Evolutionary conservation across 2,113 vertebrate genomes (phyloP).

Genomic region (Misgurnus anguillicaudatus): DNA sequence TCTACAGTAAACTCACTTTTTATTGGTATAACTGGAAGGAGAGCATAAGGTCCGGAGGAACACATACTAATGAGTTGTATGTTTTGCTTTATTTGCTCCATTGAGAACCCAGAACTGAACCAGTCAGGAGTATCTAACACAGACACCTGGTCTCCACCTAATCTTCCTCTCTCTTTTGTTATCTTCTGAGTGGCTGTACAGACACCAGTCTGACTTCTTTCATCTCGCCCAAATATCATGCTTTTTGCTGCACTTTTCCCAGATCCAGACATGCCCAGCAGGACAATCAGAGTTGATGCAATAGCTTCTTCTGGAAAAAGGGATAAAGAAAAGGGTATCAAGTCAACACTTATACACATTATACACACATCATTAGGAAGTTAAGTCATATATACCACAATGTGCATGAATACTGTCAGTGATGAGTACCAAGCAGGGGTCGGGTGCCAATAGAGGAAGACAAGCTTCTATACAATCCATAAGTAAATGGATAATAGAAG

Average conservation of each 20-base stretch:
- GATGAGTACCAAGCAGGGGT: no score
- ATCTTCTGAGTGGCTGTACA: conserved; percentile 27
- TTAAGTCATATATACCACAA: no score
- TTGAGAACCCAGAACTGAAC: background rate
- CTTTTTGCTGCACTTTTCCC: background rate
- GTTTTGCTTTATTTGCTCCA: background rate
- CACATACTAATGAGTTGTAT: conserved; percentile 4
- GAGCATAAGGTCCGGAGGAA: conserved; percentile 13
- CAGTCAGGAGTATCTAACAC: conserved; percentile 44
- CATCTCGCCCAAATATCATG: background rate
- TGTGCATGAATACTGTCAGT: no score
- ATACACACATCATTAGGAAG: no score
- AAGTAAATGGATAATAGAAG: no score
- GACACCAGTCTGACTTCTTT: background rate
- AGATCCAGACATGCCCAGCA: background rate
- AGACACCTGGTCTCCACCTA: conserved; percentile 31
- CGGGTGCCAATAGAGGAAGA: no score
- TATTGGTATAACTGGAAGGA: conserved; percentile 36
- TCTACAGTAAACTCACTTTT: background rate
- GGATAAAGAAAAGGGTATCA: no score
- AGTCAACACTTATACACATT: no score
- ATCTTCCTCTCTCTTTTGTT: conserved; percentile 20
- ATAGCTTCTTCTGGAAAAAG: background rate
- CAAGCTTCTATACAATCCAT: no score
- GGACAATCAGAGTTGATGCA: background rate